Evolutionary conservation across 2,888 invertebrate genomes (phyloP).

Genomic region (Leptopterna dolabrata): DNA sequence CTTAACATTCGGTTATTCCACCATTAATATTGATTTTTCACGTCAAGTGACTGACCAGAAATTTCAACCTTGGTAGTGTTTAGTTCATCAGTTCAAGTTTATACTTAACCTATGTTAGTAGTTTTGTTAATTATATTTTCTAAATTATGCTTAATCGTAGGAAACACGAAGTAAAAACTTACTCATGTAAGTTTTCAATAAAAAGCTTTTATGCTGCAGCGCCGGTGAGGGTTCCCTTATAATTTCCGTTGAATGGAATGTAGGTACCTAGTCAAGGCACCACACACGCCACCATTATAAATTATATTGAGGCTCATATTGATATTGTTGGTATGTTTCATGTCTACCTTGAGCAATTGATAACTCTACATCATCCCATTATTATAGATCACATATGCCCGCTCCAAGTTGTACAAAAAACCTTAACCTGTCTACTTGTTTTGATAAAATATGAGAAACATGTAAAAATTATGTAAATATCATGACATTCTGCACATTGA

Average conservation of each 20-base stretch:
- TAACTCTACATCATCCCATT: slow-evolving; percentile 5
- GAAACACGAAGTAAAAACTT: neutral
- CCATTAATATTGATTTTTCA: no score
- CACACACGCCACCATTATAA: neutral
- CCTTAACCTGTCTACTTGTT: neutral
- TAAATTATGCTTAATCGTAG: neutral
- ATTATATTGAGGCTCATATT: neutral
- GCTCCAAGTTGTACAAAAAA: neutral
- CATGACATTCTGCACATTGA: slow-evolving; percentile 38
- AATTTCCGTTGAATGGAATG: neutral
- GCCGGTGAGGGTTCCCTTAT: no score
- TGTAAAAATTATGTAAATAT: slow-evolving; percentile 33
- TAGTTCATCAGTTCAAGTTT: no score
- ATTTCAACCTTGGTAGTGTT: no score
- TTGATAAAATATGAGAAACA: slow-evolving; percentile 14
- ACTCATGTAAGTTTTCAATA: no score
- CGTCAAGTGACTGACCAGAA: no score
- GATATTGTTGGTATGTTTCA: neutral
- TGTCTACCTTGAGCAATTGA: neutral
- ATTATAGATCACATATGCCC: neutral
- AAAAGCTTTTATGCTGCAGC: neutral
- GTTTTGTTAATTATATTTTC: no score
- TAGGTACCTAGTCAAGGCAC: neutral
- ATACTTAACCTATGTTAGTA: no score
- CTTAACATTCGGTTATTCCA: no score